phyloP scores from a whole-genome alignment of 2,888 invertebrate genomes.

The Melieria omissa region DNA sequence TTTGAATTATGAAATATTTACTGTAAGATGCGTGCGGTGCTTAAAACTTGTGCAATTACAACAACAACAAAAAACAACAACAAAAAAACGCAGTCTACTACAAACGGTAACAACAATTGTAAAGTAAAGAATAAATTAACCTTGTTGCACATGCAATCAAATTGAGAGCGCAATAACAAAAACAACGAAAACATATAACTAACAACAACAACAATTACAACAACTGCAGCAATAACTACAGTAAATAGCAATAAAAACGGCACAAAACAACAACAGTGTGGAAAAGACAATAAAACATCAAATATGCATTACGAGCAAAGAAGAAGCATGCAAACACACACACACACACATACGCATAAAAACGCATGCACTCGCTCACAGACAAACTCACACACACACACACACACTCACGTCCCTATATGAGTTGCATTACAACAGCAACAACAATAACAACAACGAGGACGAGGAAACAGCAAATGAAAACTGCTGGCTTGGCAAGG shows the following conservation, averaged over 20 bases:
- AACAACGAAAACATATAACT: neutral
- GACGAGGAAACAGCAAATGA: no score
- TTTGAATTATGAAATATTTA: no score
- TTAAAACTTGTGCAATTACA: no score
- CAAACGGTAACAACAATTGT: neutral
- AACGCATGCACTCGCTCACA: neutral
- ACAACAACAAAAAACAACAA: neutral
- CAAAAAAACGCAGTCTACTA: neutral
- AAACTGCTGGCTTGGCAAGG: no score
- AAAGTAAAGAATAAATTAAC: neutral
- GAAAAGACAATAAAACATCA: no score
- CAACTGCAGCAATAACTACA: neutral
- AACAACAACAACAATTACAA: conserved; percentile 1
- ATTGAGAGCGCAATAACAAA: neutral
- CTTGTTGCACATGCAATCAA: conserved; percentile 3
- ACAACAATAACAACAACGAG: no score
- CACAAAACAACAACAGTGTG: no score
- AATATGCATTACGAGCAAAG: no score
- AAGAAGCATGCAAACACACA: neutral
- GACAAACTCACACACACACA: neutral
- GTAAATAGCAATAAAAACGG: no score
- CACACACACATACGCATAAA: neutral
- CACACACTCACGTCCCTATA: neutral
- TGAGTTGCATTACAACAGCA: no score
- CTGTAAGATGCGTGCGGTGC: no score